Percentiles rank a stretch among this genome's conserved stretches.
Conservation (phyloP, 1,140 invertebrate genomes). For the Elysia chlorotica region DNA sequence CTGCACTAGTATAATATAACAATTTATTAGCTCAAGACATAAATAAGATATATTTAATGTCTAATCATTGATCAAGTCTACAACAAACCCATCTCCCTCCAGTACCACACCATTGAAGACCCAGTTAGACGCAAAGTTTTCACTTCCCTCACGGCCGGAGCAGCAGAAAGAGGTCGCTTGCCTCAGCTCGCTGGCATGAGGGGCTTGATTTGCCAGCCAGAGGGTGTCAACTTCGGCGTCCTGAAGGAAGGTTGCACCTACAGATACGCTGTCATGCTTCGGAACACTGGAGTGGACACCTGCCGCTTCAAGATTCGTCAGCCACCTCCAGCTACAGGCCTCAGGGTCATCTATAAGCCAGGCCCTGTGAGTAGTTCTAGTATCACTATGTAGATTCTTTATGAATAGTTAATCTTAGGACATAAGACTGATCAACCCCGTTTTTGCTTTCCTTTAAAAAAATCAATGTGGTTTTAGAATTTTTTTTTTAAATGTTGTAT, state of each 20-base stretch:
- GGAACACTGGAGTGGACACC: constrained; percentile 59
- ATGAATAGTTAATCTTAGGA: too few species aligned
- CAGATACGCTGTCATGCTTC: constrained; percentile 44
- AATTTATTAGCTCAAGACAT: too few species aligned
- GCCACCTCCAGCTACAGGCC: constrained; percentile 59
- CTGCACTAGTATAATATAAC: too few species aligned
- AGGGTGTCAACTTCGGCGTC: constrained; percentile 58
- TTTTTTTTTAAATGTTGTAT: background rate
- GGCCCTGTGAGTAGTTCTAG: constrained; percentile 58
- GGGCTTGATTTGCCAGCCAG: constrained; percentile 55
- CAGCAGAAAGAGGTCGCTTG: constrained; percentile 42
- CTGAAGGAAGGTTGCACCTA: constrained; percentile 59
- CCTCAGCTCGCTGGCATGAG: constrained; percentile 42
- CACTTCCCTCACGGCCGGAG: constrained; percentile 50
- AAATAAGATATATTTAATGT: too few species aligned
- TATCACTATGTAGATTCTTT: too few species aligned
- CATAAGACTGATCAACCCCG: too few species aligned
- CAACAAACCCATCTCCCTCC: too few species aligned
- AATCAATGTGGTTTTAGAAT: background rate
- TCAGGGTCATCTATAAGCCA: constrained; percentile 55
- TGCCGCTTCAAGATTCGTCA: constrained; percentile 60
- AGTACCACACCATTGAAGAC: constrained; percentile 54
- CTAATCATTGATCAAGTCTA: too few species aligned
- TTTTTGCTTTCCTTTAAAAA: too few species aligned
- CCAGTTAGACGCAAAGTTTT: constrained; percentile 54